These are phyloP conservation scores for Lordiphosa andalusiaca DNA, from an alignment of 2,888 invertebrate species.

Conservation along the genomic window DNA sequence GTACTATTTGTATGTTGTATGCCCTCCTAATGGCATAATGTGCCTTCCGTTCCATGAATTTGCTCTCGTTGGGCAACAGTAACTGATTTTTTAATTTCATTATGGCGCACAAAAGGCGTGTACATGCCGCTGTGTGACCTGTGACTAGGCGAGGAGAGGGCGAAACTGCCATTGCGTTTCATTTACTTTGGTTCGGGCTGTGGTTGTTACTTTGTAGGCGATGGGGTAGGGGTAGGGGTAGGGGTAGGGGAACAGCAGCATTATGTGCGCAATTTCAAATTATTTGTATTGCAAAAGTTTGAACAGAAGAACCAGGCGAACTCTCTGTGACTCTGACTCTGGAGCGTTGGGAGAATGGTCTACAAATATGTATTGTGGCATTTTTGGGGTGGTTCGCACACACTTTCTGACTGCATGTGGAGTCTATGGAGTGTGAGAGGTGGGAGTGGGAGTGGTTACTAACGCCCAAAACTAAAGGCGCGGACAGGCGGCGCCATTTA, in stretches of 20 bases:
- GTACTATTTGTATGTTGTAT: conserved; percentile 32
- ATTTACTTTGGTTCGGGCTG: conserved; percentile 36
- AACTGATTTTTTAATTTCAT: conserved; percentile 79
- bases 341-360: conserved; percentile 24
- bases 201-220: conserved; percentile 22
- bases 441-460: conserved; percentile 76
- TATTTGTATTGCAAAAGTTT: conserved; percentile 61
- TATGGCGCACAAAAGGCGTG: conserved; percentile 74
- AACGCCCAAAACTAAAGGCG: conserved; percentile 41
- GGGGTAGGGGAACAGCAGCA: conserved; percentile 25
- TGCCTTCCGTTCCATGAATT: conserved; percentile 58
- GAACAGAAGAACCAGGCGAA: conserved; percentile 17
- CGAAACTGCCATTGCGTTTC: conserved; percentile 32
- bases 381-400: conserved; percentile 57
- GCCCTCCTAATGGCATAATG: conserved; percentile 73
- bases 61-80: conserved; percentile 66
- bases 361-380: conserved; percentile 35
- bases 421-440: conserved; percentile 46
- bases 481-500: conserved; percentile 63
- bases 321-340: neutral
- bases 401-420: conserved; percentile 30
- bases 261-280: conserved; percentile 64
- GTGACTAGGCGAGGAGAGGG: conserved; percentile 10
- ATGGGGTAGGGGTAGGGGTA: neutral
- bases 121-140: conserved; percentile 16